phyloP scores from a whole-genome alignment of 1,140 invertebrate genomes.

The Solen grandis region DNA sequence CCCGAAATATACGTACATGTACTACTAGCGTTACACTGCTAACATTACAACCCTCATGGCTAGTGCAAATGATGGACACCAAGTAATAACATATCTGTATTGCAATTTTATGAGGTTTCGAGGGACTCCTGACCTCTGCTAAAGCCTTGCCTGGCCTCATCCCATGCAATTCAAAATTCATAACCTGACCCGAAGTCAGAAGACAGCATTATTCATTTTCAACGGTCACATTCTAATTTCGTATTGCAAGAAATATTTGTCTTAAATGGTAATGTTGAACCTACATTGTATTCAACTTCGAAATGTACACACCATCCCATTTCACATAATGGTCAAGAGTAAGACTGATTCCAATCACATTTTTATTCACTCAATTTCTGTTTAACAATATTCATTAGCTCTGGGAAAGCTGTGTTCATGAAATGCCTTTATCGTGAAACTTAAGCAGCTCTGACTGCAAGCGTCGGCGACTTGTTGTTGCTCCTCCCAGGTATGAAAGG shows the following conservation, averaged over 20 bases:
- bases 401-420: slow-evolving; percentile 72
- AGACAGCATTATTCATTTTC: not conserved
- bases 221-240: not conserved
- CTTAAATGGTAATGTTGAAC: not conserved
- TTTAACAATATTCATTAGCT: slow-evolving; percentile 70
- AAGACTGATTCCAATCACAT: not conserved
- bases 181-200: not conserved
- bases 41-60: too few relatives aligned
- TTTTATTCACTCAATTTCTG: slow-evolving; percentile 45
- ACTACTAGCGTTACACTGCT: too few relatives aligned
- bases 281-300: too few relatives aligned
- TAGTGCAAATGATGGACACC: too few relatives aligned
- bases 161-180: too few relatives aligned
- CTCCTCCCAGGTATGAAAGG: slow-evolving; percentile 76
- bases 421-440: slow-evolving; percentile 75
- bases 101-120: too few relatives aligned
- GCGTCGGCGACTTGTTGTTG: slow-evolving; percentile 69
- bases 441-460: slow-evolving; percentile 67
- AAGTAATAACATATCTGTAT: too few relatives aligned
- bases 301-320: too few relatives aligned
- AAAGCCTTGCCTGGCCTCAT: too few relatives aligned
- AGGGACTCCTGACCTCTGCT: too few relatives aligned
- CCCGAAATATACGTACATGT: too few relatives aligned
- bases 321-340: too few relatives aligned
- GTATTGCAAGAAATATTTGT: not conserved